A percentile compares a stretch with the other conserved stretches of the same genome.
Evolutionary conservation across 2,113 vertebrate species (phyloP).

Genomic region (Myodes glareolus): DNA sequence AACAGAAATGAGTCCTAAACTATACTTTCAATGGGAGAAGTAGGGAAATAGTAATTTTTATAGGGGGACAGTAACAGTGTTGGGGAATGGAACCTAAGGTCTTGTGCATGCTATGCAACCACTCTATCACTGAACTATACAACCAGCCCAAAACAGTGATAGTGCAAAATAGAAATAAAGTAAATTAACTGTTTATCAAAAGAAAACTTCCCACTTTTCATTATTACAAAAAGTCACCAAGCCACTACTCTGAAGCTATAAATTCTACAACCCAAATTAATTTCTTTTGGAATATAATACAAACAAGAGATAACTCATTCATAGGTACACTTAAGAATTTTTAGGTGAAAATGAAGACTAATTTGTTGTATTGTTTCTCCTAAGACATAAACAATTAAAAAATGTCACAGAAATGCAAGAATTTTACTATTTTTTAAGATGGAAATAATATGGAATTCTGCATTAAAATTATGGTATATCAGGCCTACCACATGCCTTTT

Average conservation of each 20-base stretch:
- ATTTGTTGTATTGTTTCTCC: not conserved
- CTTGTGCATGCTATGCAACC: not conserved
- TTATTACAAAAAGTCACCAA: not conserved
- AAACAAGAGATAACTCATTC: not conserved
- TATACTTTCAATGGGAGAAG: not conserved
- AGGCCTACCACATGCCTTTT: not conserved
- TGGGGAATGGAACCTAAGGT: not conserved
- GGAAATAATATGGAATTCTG: conserved; percentile 1
- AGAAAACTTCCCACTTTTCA: conserved; percentile 4
- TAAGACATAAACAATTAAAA: not conserved
- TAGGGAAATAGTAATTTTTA: not conserved
- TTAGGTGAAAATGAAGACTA: not conserved
- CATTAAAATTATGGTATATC: not conserved
- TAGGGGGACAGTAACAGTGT: not conserved
- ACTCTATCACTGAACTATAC: not conserved
- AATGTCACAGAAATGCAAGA: conserved; percentile 23
- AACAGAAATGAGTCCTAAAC: not conserved
- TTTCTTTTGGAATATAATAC: not conserved
- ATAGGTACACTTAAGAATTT: not conserved
- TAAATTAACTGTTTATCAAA: not conserved
- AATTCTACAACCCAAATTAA: not conserved
- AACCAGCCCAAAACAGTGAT: not conserved
- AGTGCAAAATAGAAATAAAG: conserved; percentile 2
- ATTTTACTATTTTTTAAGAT: not conserved
- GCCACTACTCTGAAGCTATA: not conserved